Percentiles rank a stretch among this genome's conserved stretches.
Conservation (phyloP, 2,888 invertebrate genomes). For the Tromatobia lineatoria region DNA sequence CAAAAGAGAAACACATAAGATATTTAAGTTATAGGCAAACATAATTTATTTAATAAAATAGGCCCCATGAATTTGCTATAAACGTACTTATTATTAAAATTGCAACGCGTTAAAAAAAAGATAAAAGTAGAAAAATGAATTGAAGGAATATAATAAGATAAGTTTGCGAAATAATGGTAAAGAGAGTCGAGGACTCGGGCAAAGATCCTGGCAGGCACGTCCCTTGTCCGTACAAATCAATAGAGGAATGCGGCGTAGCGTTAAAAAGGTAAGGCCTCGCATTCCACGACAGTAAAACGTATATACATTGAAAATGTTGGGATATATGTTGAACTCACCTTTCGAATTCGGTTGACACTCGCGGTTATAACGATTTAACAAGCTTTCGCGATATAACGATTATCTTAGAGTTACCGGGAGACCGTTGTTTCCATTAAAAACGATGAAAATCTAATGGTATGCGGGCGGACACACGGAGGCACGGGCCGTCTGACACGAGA, state of each 20-base stretch:
- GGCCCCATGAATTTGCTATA: background rate
- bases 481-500: constrained; percentile 82
- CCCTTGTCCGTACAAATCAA: constrained; percentile 79
- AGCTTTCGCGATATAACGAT: constrained; percentile 58
- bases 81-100: background rate
- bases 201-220: constrained; percentile 58
- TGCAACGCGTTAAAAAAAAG: background rate
- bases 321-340: constrained; percentile 23
- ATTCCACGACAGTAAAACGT: constrained; percentile 74
- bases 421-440: constrained; percentile 81
- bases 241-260: constrained; percentile 84
- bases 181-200: constrained; percentile 24
- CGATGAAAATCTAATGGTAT: constrained; percentile 82
- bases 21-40: too few species aligned
- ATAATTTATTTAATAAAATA: constrained; percentile 43
- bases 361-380: constrained; percentile 21
- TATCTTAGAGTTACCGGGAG: constrained; percentile 66
- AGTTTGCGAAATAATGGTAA: background rate
- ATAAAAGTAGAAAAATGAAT: constrained; percentile 3
- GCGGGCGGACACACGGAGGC: constrained; percentile 79
- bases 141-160: background rate
- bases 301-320: background rate
- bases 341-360: constrained; percentile 49
- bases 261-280: constrained; percentile 78
- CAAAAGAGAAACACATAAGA: too few species aligned